A percentile compares a stretch with the other conserved stretches of the same genome.
Evolutionary conservation across 2,113 vertebrate species (phyloP).

Genomic region (Peromyscus polionotus): DNA sequence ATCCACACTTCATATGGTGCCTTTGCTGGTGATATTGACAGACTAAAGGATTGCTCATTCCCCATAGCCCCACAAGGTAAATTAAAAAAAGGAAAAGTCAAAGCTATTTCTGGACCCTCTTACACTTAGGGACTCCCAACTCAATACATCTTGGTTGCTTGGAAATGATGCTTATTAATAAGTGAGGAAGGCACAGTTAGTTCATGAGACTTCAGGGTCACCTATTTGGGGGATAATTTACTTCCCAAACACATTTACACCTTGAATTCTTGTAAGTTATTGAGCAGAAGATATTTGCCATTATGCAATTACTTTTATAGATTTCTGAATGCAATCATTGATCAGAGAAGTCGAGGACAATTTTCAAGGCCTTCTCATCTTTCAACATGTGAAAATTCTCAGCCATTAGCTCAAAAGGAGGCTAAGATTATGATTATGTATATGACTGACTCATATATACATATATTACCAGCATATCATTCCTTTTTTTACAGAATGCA

Average conservation of each 20-base stretch:
- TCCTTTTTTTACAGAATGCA: slow-evolving; percentile 10
- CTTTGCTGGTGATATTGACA: slow-evolving; percentile 85
- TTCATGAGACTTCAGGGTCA: slow-evolving; percentile 76
- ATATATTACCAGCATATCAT: background rate
- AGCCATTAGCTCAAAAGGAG: background rate
- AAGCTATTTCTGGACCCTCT: slow-evolving; percentile 88
- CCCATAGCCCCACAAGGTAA: slow-evolving; percentile 88
- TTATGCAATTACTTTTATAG: background rate
- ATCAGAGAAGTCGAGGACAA: background rate
- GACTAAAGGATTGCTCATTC: slow-evolving; percentile 87
- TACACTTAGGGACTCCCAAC: slow-evolving; percentile 86
- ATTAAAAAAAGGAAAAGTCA: slow-evolving; percentile 90
- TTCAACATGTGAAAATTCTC: background rate
- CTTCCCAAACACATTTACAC: slow-evolving; percentile 63
- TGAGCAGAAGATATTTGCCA: slow-evolving; percentile 46
- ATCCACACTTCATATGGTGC: slow-evolving; percentile 72
- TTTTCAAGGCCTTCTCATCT: slow-evolving; percentile 18
- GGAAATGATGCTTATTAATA: slow-evolving; percentile 89
- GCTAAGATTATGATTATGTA: background rate
- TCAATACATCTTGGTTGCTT: slow-evolving; percentile 89
- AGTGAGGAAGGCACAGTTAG: slow-evolving; percentile 82
- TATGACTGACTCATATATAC: background rate
- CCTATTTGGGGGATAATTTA: slow-evolving; percentile 54
- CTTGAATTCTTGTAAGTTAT: background rate
- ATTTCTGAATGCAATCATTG: background rate